phyloP scores from a whole-genome alignment of 2,888 invertebrate genomes.

The Elmis aenea region DNA sequence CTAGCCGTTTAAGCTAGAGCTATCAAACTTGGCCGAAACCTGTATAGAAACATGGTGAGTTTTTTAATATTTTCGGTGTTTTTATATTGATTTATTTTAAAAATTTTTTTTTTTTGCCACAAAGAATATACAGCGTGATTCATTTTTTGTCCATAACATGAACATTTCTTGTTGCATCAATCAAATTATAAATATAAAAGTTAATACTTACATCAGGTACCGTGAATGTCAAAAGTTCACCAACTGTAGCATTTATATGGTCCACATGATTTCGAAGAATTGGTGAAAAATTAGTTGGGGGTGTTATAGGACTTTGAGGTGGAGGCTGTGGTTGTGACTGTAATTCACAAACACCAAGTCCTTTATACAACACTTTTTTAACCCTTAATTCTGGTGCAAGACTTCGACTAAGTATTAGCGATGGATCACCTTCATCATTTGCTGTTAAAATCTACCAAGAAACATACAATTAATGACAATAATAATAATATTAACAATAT shows the following conservation, averaged over 20 bases:
- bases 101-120: too few species aligned
- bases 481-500: too few species aligned
- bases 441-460: slow-evolving; percentile 47
- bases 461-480: too few species aligned
- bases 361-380: slow-evolving; percentile 60
- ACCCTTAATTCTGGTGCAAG: slow-evolving; percentile 64
- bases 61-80: too few species aligned
- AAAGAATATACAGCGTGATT: too few species aligned
- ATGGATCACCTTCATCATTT: slow-evolving; percentile 57
- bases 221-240: slow-evolving; percentile 73
- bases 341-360: slow-evolving; percentile 64
- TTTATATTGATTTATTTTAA: too few species aligned
- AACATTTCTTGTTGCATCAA: too few species aligned
- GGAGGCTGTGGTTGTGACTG: slow-evolving; percentile 46
- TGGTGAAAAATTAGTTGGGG: slow-evolving; percentile 64
- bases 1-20: too few species aligned
- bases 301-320: slow-evolving; percentile 47
- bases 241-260: slow-evolving; percentile 75
- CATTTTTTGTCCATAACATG: too few species aligned
- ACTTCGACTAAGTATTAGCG: slow-evolving; percentile 54
- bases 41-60: too few species aligned
- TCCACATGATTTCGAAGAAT: slow-evolving; percentile 80
- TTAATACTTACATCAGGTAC: slow-evolving; percentile 65
- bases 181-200: too few species aligned
- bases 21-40: too few species aligned